Base-by-base conservation (phyloP, 2,797 vertebrate species). In the Alfaro cultratus region DNA sequence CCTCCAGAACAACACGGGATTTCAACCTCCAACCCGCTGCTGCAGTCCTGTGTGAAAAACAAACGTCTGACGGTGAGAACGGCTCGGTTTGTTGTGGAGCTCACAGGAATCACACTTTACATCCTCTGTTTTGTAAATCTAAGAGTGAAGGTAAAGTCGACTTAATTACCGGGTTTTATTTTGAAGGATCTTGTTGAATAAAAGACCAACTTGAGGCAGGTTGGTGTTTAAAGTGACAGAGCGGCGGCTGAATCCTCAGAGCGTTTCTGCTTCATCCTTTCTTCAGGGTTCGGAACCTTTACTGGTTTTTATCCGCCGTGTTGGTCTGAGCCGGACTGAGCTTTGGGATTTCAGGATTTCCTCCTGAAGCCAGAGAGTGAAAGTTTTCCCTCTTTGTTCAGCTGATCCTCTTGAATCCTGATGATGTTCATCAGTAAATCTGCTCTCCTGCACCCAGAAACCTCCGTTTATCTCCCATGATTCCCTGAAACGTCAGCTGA, bases 181-280 rank as follows among this genome's bases (percentile, higher is more conserved):
- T 45, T 64, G 18, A 76, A 60, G 9, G 8, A 15, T 31, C 55
- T 60, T 45, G 16, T 62, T 11, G 31, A 43, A 46, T 8, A 31
- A 18, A 16, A 41, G 13, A n/a, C 23, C 9, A 36, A n/a, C 21
- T 9, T 13, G 18, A 73, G 15, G 45, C 41, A n/a, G n/a, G 29
- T 36, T 2, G 16, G 55, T 11, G 39, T 49, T 12, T 13, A 62
- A 49, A 64, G 31, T 15, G 29, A 9, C 41, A 79, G 78, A 81
- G 80, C 84, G 36, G 5, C 46, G 4, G 82, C 77, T 87, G 88
- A 87, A 87, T 6, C 41, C 43, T 36, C 41, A n/a, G 46, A n/a
- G 46, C 8, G 10, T 47, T 12, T 57, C 2, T 77, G 80, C 60
- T 87, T 74, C 76, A 88, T 86, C 62, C 41, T 68, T 41, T 75